Percentiles rank a stretch among this genome's conserved stretches.
These are phyloP conservation scores for Sisyra terminalis DNA, from an alignment of 2,888 invertebrate genomes.

Conservation along the genomic window DNA sequence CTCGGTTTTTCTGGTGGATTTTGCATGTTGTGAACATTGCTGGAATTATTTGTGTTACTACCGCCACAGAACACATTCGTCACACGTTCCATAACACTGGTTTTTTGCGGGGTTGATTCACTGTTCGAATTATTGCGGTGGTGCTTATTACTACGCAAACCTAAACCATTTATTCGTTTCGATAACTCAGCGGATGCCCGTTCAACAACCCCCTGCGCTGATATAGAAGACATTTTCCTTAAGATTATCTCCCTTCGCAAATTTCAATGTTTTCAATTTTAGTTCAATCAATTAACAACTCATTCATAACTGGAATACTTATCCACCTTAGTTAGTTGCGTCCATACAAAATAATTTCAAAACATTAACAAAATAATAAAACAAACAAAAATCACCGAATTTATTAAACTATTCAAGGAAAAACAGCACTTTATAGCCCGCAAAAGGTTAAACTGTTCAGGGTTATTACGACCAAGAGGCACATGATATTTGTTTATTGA, in stretches of 20 bases:
- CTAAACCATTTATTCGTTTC: conserved; percentile 73
- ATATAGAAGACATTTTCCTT: conserved; percentile 56
- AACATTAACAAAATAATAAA: not conserved
- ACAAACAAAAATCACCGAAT: no score
- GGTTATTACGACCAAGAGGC: no score
- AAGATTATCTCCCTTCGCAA: not conserved
- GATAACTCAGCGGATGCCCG: conserved; percentile 80
- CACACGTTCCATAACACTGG: conserved; percentile 73
- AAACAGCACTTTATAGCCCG: no score
- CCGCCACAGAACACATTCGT: conserved; percentile 71
- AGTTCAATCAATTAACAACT: not conserved
- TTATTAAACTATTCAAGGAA: no score
- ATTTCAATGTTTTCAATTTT: not conserved
- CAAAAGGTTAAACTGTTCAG: no score
- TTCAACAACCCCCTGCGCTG: conserved; percentile 81
- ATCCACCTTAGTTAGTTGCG: no score
- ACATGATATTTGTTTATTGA: no score
- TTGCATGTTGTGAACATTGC: conserved; percentile 9
- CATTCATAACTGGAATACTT: no score
- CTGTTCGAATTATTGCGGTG: conserved; percentile 16
- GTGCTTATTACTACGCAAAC: conserved; percentile 45
- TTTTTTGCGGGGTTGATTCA: conserved; percentile 21
- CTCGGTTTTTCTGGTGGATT: conserved; percentile 33
- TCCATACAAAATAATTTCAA: no score
- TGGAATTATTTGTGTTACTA: conserved; percentile 19